phyloP scores from a whole-genome alignment of 2,797 vertebrate genomes.

The Antennarius maculatus region DNA sequence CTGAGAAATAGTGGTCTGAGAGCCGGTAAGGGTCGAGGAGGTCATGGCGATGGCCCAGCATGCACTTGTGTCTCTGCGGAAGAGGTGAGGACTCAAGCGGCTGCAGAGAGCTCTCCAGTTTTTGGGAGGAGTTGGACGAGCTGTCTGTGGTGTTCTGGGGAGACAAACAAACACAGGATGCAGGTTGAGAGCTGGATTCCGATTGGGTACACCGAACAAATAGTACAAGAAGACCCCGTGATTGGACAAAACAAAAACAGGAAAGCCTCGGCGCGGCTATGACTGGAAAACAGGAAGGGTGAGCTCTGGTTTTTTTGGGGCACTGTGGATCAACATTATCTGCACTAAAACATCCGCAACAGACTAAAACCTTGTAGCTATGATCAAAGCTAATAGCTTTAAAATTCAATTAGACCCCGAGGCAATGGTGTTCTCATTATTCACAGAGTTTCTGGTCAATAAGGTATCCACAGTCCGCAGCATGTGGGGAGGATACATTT shows the following conservation, averaged over 20 bases:
- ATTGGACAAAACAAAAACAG: conserved; percentile 80
- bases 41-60: conserved; percentile 88
- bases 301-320: conserved; percentile 45
- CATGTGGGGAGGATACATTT: neutral
- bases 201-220: conserved; percentile 67
- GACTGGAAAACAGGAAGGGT: conserved; percentile 73
- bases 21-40: conserved; percentile 87
- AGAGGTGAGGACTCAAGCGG: conserved; percentile 90
- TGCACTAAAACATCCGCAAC: conserved; percentile 2
- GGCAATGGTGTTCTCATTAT: neutral
- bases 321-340: conserved; percentile 40
- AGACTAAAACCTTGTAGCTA: no score
- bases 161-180: conserved; percentile 75
- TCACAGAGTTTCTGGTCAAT: neutral
- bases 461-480: no score
- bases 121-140: conserved; percentile 98
- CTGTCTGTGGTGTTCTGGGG: conserved; percentile 94
- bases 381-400: neutral
- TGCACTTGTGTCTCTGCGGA: conserved; percentile 87
- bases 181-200: conserved; percentile 33
- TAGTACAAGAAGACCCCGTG: conserved; percentile 32
- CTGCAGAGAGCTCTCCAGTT: conserved; percentile 88
- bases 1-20: conserved; percentile 90
- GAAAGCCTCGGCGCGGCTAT: conserved; percentile 51
- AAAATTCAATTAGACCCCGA: neutral